Evolutionary conservation across 2,113 vertebrate genomes (phyloP), one percentile per base, ranked within the genome.

Genomic region (Sigmodon hispidus): DNA sequence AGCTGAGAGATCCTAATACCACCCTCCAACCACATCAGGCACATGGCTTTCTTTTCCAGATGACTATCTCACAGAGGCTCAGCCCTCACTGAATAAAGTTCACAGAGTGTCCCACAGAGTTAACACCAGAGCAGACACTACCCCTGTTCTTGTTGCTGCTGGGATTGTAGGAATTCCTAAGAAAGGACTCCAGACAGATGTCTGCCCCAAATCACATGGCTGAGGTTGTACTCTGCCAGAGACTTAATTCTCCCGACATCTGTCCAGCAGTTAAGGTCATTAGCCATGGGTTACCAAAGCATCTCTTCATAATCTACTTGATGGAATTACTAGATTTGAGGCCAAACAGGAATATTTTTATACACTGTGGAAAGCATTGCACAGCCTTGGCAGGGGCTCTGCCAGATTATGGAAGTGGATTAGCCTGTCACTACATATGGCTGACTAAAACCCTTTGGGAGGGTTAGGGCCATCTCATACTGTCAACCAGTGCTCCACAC

Each of bases 291-390:
- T 97, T 95, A 96, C n/a, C 8, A 79, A 89, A 84, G 94, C 87
- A 87, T 94, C 57, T 80, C 57, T 84, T 90, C 75, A 45, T 93
- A 96, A 97, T 92, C 90, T 65, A 59, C 75, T 83, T 93, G 87
- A 94, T 76, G 59, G 94, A 91, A 95, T 91, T 89, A 93, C 93
- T 87, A 90, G 89, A 96, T 87, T 85, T 84, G 83, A 94, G 90
- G 69, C 83, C 65, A 52, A 93, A 61, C 73, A 63, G 94, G 77
- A 67, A 10, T 89, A 16, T 73, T 93, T 95, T 76, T 24, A 43
- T 89, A 65, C 16, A 7, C 50, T 61, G 69, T 0, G 2, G 80
- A 89, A 86, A 95, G 93, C 61, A 87, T 7, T 65, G 40, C 16
- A 50, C 61, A 95, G 75, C 80, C 1, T 2, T 67, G 34, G 45